Evolutionary conservation across 2,888 invertebrate genomes (phyloP).

Genomic region (Hololepta plana): DNA sequence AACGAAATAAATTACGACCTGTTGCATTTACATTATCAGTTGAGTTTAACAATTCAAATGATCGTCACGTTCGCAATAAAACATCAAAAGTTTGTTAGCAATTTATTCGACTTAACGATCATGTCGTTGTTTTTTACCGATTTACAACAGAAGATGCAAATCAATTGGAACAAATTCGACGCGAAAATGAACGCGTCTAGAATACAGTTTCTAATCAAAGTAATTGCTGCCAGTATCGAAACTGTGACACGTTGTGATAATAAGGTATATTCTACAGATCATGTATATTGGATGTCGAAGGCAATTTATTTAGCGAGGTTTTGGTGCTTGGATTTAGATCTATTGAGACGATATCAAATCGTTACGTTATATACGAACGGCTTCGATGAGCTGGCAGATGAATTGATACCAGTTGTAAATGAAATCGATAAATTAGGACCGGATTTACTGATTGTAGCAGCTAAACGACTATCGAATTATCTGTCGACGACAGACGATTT

Average conservation of each 20-base stretch:
- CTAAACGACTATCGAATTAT: conserved; percentile 54
- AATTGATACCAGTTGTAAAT: conserved; percentile 45
- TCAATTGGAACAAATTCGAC: conserved; percentile 45
- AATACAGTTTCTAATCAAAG: conserved; percentile 52
- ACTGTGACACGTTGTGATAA: conserved; percentile 43
- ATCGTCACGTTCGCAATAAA: conserved; percentile 63
- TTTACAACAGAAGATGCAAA: conserved; percentile 30
- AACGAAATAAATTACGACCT: conserved; percentile 56
- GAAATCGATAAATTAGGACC: conserved; percentile 51
- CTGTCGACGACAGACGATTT: conserved; percentile 38
- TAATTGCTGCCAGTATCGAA: conserved; percentile 56
- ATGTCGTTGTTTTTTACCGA: conserved; percentile 37
- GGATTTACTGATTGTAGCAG: conserved; percentile 62
- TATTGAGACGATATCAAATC: conserved; percentile 53
- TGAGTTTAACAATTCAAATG: conserved; percentile 59
- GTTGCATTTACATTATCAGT: conserved; percentile 62
- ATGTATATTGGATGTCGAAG: conserved; percentile 52
- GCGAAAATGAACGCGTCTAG: conserved; percentile 46
- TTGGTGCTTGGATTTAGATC: conserved; percentile 61
- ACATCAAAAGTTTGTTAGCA: conserved; percentile 48
- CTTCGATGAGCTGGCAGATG: conserved; percentile 38
- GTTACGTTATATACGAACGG: conserved; percentile 26
- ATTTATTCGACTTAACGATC: conserved; percentile 54
- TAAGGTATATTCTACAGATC: conserved; percentile 29
- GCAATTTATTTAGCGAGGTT: conserved; percentile 50